A percentile compares a stretch with the other conserved stretches of the same genome.
Evolutionary conservation across 2,113 vertebrate species (phyloP).

Genomic region (Carollia perspicillata): DNA sequence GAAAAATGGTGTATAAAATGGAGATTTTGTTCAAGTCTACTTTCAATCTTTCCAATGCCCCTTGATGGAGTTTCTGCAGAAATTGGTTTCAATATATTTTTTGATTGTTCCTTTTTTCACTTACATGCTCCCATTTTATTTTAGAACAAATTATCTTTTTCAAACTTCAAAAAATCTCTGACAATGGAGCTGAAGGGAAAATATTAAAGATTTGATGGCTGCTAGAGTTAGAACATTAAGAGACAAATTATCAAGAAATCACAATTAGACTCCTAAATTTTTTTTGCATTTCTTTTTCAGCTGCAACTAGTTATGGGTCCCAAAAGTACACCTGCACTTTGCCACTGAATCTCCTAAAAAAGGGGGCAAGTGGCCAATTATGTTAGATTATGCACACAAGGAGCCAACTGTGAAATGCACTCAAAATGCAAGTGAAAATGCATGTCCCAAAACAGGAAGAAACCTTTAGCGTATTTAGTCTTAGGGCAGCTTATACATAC

Average conservation of each 20-base stretch:
- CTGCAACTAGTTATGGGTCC: conserved; percentile 5
- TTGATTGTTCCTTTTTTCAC: not conserved
- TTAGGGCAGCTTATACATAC: not conserved
- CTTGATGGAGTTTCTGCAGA: not conserved
- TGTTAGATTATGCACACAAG: conserved; percentile 45
- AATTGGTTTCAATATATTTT: not conserved
- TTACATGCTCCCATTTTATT: not conserved
- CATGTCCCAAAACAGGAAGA: conserved; percentile 7
- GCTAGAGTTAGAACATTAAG: not conserved
- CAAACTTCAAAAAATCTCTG: not conserved
- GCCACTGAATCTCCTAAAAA: conserved; percentile 29
- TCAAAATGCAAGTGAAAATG: not conserved
- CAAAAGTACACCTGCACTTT: conserved; percentile 45
- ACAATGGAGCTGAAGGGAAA: not conserved
- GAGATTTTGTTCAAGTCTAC: not conserved
- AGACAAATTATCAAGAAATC: not conserved
- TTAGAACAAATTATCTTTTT: conserved; percentile 21
- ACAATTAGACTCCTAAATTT: not conserved
- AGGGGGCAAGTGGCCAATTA: conserved; percentile 15
- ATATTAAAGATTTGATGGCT: not conserved
- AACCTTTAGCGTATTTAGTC: not conserved
- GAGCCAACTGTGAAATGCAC: not conserved
- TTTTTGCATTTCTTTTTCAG: conserved; percentile 19
- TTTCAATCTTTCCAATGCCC: not conserved
- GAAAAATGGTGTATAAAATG: not conserved